These are phyloP conservation scores for Rhadinocentrus ornatus DNA, from an alignment of 2,797 vertebrate species.

Conservation along the genomic window DNA sequence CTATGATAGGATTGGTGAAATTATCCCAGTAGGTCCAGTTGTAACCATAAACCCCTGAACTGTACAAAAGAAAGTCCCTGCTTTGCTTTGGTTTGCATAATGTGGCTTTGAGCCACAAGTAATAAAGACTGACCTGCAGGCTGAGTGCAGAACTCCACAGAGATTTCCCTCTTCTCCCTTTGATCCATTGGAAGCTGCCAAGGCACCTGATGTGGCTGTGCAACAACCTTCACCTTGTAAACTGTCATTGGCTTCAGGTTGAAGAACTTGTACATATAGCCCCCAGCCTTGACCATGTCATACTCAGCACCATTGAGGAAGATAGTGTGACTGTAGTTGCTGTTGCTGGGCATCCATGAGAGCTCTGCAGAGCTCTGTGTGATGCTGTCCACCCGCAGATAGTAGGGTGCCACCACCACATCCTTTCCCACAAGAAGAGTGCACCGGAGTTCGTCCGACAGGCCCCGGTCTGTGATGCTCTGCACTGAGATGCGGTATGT, in stretches of 20 bases:
- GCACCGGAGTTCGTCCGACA: constrained; percentile 93
- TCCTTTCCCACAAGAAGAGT: constrained; percentile 95
- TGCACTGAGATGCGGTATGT: constrained; percentile 95
- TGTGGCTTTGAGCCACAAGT: neutral
- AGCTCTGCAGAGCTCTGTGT: constrained; percentile 92
- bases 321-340: constrained; percentile 96
- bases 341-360: constrained; percentile 96
- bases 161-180: constrained; percentile 93
- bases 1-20: neutral
- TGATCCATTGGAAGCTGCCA: constrained; percentile 97
- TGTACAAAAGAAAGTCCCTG: neutral
- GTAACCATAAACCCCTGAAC: neutral
- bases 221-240: constrained; percentile 93
- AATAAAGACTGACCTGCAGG: constrained; percentile 87
- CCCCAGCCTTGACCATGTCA: constrained; percentile 90
- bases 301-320: constrained; percentile 95
- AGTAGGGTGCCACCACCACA: constrained; percentile 93
- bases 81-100: constrained; percentile 4
- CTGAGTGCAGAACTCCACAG: constrained; percentile 94
- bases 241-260: constrained; percentile 92
- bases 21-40: neutral
- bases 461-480: constrained; percentile 90
- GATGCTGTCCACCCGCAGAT: constrained; percentile 90
- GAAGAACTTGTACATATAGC: constrained; percentile 93
- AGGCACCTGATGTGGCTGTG: constrained; percentile 97